Evolutionary conservation across 1,140 invertebrate species (phyloP), one percentile per base, ranked within the genome.

Genomic region (Globodera ellingtonae): DNA sequence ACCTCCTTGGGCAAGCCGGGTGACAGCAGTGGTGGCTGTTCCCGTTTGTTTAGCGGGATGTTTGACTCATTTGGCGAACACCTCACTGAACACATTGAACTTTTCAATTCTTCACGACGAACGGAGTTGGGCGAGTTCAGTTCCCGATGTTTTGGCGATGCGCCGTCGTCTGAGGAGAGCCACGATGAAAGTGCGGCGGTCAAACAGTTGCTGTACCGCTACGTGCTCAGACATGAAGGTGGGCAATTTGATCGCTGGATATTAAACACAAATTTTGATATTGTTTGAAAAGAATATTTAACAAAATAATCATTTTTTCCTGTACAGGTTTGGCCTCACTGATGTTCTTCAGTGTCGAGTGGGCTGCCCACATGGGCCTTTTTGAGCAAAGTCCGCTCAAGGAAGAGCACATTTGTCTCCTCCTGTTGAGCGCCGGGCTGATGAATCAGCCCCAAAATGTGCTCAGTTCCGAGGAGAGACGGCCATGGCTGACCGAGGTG

Each of bases 291-390:
- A 3, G 3, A 35, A 35, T 35, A n/a, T 69, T 69, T 69, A n/a
- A 7, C 35, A 44, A 35, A 15, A 6, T 2, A 35, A 35, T 35
- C 35, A 35, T 47, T 18, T 47, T 18, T 44, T 24, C 21, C 35
- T 35, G 35, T 35, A 47, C 48, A 83, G 81, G 80, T 59, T 56
- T 82, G 44, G 81, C 62, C 24, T 7, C 73, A n/a, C 24, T 82
- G 7, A 50, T 83, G 62, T 82, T 82, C 65, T 79, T 82, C 46
- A 83, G 50, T n/a, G 47, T 46, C 15, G 10, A 69, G 44, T 82
- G 81, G 81, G 74, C 72, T 35, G 7, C 69, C 13, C 62, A 79
- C 35, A 59, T 65, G 44, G n/a, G 52, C 13, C 48, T 73, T 46
- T 82, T 73, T 59, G 79, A 72, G 66, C 50, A 24, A 1, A 70